Conservation (phyloP, 2,888 invertebrate species). For the Griposia aprilina region DNA sequence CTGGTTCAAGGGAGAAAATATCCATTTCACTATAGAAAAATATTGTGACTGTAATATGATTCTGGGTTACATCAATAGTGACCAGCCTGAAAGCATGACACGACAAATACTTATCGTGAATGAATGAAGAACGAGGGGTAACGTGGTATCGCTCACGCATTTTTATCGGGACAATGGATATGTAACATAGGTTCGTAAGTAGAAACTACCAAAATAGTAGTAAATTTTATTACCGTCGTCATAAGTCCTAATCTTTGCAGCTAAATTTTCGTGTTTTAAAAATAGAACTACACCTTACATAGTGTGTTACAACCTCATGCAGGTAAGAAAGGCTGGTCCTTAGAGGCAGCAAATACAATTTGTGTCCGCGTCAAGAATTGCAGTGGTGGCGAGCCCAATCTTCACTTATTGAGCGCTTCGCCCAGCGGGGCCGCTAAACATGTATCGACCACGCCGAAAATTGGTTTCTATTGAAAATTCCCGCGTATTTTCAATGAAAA, state of each 20-base stretch:
- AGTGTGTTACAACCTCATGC: conserved; percentile 35
- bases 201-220: neutral
- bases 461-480: conserved; percentile 76
- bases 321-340: conserved; percentile 66
- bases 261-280: conserved; percentile 8
- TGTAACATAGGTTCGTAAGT: neutral
- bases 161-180: neutral
- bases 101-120: conserved; percentile 4
- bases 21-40: conserved; percentile 13
- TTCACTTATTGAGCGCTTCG: conserved; percentile 75
- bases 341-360: conserved; percentile 83
- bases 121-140: conserved; percentile 6
- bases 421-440: conserved; percentile 71
- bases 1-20: neutral
- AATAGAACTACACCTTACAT: neutral
- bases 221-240: neutral
- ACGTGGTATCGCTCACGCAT: neutral
- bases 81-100: conserved; percentile 10
- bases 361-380: conserved; percentile 79
- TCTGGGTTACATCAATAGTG: conserved; percentile 8
- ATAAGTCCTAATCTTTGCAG: neutral
- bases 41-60: conserved; percentile 29
- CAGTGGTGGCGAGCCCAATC: conserved; percentile 75
- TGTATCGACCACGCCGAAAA: conserved; percentile 74
- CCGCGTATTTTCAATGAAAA: conserved; percentile 54